Evolutionary conservation across 2,113 vertebrate species (phyloP).

Genomic region (Hydrolagus affinis): DNA sequence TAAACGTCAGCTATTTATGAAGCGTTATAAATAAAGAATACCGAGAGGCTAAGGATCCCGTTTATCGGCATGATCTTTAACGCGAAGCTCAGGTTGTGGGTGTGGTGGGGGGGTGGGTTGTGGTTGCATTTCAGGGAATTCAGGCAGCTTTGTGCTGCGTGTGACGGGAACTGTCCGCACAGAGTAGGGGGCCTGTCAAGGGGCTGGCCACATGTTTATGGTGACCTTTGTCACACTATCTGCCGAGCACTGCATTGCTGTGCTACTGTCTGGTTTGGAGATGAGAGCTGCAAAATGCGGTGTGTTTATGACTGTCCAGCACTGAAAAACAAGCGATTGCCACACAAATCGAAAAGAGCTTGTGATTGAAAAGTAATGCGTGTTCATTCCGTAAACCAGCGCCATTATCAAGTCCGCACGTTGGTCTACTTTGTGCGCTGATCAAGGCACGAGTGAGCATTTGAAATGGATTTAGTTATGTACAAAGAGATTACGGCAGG

Average conservation of each 20-base stretch:
- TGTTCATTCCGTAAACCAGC: no score
- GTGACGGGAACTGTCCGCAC: constrained; percentile 26
- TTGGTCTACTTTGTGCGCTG: no score
- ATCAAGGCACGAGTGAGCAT: no score
- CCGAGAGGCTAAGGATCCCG: constrained; percentile 13
- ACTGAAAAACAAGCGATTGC: background rate
- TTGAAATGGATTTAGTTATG: no score
- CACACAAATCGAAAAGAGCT: no score
- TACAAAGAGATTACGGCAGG: no score
- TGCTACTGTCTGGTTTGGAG: background rate
- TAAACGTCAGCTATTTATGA: background rate
- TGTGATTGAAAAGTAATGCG: no score
- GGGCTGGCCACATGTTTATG: constrained; percentile 11
- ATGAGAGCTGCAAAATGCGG: background rate
- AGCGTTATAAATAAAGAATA: background rate
- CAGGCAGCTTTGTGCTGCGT: background rate
- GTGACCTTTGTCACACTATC: background rate
- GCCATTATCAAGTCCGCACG: no score
- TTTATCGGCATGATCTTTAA: background rate
- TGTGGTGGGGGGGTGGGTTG: background rate
- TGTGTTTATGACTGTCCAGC: background rate
- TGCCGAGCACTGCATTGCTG: background rate
- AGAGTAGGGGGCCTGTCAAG: background rate
- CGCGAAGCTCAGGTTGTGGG: constrained; percentile 9
- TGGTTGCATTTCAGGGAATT: constrained; percentile 21